A percentile compares a stretch with the other conserved stretches of the same genome.
These are phyloP conservation scores for Agrotis puta DNA, from an alignment of 2,888 invertebrate genomes.

Conservation along the genomic window DNA sequence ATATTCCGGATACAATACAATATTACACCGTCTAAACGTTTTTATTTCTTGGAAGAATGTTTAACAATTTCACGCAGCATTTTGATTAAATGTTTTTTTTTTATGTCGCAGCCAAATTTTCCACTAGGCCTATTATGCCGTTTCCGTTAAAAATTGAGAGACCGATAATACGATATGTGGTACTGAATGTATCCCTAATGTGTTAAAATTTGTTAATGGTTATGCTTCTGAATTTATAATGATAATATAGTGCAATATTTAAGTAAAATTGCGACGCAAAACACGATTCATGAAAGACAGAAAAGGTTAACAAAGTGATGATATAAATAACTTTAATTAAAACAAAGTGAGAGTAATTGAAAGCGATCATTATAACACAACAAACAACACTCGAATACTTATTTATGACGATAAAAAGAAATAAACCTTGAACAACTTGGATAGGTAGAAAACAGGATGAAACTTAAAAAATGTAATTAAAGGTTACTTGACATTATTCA, in stretches of 20 bases:
- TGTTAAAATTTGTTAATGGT: conserved; percentile 7
- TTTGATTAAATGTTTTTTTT: neutral
- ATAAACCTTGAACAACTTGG: no score
- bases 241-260: neutral
- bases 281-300: neutral
- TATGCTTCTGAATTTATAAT: conserved; percentile 6
- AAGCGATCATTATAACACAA: neutral
- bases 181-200: conserved; percentile 3
- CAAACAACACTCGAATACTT: neutral
- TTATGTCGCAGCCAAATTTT: conserved; percentile 20
- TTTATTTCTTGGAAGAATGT: neutral
- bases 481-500: neutral
- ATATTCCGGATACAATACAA: neutral
- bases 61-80: neutral
- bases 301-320: neutral
- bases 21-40: neutral
- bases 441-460: no score
- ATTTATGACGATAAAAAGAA: neutral
- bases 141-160: conserved; percentile 10
- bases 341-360: neutral
- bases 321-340: neutral
- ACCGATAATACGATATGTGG: neutral
- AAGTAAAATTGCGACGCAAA: neutral
- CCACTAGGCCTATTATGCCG: neutral
- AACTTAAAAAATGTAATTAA: no score